These are phyloP conservation scores for Metalampra italica DNA, from an alignment of 2,888 invertebrate genomes.

Conservation along the genomic window DNA sequence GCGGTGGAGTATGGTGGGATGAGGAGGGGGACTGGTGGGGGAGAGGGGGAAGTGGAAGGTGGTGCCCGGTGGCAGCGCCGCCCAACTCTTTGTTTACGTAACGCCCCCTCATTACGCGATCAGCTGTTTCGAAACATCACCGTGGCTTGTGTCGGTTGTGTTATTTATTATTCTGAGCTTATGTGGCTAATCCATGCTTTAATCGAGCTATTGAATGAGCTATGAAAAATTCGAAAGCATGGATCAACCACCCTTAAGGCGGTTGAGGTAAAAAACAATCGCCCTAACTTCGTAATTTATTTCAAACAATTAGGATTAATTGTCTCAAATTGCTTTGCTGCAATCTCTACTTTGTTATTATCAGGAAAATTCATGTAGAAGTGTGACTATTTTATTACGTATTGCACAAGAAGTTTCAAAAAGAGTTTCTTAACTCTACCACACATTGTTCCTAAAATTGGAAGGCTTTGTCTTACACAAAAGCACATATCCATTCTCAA, in stretches of 20 bases:
- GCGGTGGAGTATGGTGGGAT: constrained; percentile 28
- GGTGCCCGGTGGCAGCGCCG: constrained; percentile 65
- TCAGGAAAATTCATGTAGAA: too few species aligned
- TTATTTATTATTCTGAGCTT: constrained; percentile 10
- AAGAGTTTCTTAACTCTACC: neutral
- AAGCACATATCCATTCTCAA: neutral
- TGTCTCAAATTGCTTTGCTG: too few species aligned
- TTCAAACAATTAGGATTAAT: too few species aligned
- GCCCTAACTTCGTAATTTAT: too few species aligned
- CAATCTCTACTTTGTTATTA: too few species aligned
- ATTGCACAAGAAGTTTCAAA: too few species aligned
- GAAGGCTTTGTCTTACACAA: neutral
- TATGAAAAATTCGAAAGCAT: too few species aligned
- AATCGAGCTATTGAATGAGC: neutral
- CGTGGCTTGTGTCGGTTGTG: constrained; percentile 22
- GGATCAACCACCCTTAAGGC: too few species aligned
- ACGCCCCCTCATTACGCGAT: constrained; percentile 69
- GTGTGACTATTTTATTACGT: too few species aligned
- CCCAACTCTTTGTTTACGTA: constrained; percentile 75
- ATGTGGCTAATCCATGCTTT: constrained; percentile 11
- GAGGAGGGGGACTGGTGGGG: constrained; percentile 44
- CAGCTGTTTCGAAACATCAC: constrained; percentile 47
- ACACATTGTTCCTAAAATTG: neutral
- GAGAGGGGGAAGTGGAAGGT: constrained; percentile 37
- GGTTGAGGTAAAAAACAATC: too few species aligned